These are phyloP conservation scores for Melanotaenia parkinsoni DNA, from an alignment of 2,797 vertebrate species.

Conservation along the genomic window DNA sequence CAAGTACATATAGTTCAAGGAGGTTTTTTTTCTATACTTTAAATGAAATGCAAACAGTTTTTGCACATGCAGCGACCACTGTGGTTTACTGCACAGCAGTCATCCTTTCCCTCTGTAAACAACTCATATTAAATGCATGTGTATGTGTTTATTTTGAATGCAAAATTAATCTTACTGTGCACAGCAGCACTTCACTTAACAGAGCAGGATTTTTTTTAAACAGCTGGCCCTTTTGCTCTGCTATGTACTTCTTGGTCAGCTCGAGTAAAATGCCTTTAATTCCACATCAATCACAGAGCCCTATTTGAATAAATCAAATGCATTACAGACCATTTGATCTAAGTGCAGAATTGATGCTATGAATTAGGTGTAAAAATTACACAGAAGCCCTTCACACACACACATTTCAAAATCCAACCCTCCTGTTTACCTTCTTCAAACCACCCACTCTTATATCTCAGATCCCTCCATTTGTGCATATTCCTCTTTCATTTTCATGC, in stretches of 20 bases:
- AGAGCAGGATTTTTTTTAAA: conserved; percentile 33
- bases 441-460: conserved; percentile 41
- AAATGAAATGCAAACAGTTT: conserved; percentile 18
- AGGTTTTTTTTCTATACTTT: conserved; percentile 14
- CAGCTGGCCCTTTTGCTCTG: conserved; percentile 11
- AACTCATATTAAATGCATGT: conserved; percentile 38
- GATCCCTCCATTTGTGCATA: conserved; percentile 38
- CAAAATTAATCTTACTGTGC: conserved; percentile 25
- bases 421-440: conserved; percentile 36
- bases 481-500: conserved; percentile 45
- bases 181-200: conserved; percentile 37
- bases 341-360: conserved; percentile 35
- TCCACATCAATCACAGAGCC: conserved; percentile 36
- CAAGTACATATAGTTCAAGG: neutral
- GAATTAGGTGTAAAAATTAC: conserved; percentile 34
- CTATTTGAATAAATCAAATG: conserved; percentile 42
- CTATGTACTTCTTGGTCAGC: conserved; percentile 32
- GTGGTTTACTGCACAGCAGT: conserved; percentile 21
- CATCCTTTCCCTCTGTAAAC: conserved; percentile 27
- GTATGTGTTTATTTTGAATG: conserved; percentile 24
- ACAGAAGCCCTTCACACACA: neutral
- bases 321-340: conserved; percentile 24
- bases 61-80: conserved; percentile 11
- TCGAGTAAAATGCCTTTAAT: conserved; percentile 51
- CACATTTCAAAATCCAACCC: conserved; percentile 19